Percentiles rank a stretch among this genome's conserved stretches.
Conservation (phyloP, 37 sponge, comb jelly and placozoan species). For the Theonella swinhoei region DNA sequence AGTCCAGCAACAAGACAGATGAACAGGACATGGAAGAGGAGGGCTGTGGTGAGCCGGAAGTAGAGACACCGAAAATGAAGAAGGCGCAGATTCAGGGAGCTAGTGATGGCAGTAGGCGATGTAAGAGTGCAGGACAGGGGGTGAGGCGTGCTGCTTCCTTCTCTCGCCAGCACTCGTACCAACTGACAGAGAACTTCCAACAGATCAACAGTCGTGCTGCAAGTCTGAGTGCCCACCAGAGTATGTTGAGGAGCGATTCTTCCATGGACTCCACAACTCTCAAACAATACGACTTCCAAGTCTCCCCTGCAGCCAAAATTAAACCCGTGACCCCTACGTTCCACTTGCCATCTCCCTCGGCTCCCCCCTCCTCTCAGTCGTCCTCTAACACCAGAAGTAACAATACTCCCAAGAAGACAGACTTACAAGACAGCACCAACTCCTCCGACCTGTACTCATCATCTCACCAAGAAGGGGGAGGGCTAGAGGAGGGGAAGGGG, state of each 20-base stretch:
- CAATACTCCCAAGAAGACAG: background rate
- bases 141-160: slow-evolving; percentile 18
- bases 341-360: background rate
- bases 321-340: background rate
- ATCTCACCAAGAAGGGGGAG: background rate
- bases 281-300: background rate
- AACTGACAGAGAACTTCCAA: background rate
- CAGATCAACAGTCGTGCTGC: background rate
- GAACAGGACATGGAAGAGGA: slow-evolving; percentile 4
- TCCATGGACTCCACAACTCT: background rate
- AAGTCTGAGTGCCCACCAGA: slow-evolving; percentile 16
- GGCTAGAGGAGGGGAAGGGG: background rate
- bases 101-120: background rate
- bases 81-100: background rate
- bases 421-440: background rate
- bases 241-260: background rate
- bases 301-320: background rate
- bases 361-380: background rate
- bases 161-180: slow-evolving; percentile 1
- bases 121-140: background rate
- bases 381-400: too few relatives aligned
- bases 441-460: background rate
- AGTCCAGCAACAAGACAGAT: slow-evolving; percentile 3
- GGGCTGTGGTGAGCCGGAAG: background rate
- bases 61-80: background rate